Evolutionary conservation across 2,888 invertebrate species (phyloP).

Genomic region (Adineta ricciae): DNA sequence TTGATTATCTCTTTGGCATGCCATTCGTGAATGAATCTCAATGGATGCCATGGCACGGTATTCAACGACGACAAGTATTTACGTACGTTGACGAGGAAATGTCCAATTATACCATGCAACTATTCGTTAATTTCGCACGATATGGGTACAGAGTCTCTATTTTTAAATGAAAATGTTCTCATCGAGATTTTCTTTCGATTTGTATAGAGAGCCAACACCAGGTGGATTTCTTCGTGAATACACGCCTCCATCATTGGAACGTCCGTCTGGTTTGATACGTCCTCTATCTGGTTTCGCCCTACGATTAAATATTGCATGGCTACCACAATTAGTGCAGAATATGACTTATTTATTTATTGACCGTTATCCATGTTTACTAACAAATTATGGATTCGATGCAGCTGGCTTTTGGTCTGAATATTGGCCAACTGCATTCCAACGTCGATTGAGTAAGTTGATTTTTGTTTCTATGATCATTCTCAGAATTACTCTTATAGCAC

Average conservation of each 20-base stretch:
- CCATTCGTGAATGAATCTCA: slow-evolving; percentile 45
- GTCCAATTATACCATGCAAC: slow-evolving; percentile 52
- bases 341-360: slow-evolving; percentile 33
- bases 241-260: neutral
- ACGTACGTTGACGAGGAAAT: slow-evolving; percentile 49
- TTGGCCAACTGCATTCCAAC: slow-evolving; percentile 10
- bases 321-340: slow-evolving; percentile 17
- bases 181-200: neutral
- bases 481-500: no score
- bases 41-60: slow-evolving; percentile 39
- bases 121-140: slow-evolving; percentile 51
- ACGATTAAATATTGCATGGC: slow-evolving; percentile 30
- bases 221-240: neutral
- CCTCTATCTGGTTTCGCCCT: neutral
- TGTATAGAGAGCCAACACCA: neutral
- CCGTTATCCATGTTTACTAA: slow-evolving; percentile 17
- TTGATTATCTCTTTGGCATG: slow-evolving; percentile 54
- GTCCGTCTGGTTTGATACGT: neutral
- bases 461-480: neutral
- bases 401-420: slow-evolving; percentile 33
- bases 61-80: slow-evolving; percentile 38
- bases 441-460: neutral
- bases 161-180: neutral
- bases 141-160: slow-evolving; percentile 43
- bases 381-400: slow-evolving; percentile 29